phyloP scores from a whole-genome alignment of 2,888 invertebrate genomes.

The Mycogona germanica region DNA sequence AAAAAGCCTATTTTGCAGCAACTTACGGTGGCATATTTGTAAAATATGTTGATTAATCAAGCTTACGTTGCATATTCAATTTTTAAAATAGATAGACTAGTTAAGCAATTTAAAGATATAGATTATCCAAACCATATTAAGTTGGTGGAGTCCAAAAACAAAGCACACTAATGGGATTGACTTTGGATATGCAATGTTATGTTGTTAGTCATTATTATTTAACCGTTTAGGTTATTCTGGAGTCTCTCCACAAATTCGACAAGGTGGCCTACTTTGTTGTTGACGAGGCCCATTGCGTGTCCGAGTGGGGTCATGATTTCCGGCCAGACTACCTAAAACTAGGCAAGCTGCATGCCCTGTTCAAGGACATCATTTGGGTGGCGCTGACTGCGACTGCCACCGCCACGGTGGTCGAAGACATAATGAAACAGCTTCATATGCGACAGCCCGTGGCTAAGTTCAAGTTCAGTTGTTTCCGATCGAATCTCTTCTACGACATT shows the following conservation, averaged over 20 bases:
- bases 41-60: too few relatives aligned
- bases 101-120: too few relatives aligned
- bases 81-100: too few relatives aligned
- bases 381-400: conserved; percentile 95
- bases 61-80: too few relatives aligned
- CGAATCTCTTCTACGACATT: conserved; percentile 91
- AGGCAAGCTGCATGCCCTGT: conserved; percentile 49
- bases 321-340: conserved; percentile 87
- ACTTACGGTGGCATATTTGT: too few relatives aligned
- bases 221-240: conserved; percentile 50
- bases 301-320: conserved; percentile 99
- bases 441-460: conserved; percentile 56
- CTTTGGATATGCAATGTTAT: too few relatives aligned
- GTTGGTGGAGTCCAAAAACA: too few relatives aligned
- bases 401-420: conserved; percentile 63
- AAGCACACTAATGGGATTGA: too few relatives aligned
- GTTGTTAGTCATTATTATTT: too few relatives aligned
- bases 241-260: conserved; percentile 55
- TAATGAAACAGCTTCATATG: conserved; percentile 56
- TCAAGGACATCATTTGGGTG: conserved; percentile 64
- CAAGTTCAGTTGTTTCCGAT: conserved; percentile 76
- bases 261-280: conserved; percentile 82
- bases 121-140: too few relatives aligned
- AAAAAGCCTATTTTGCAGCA: too few relatives aligned
- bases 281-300: conserved; percentile 97